Evolutionary conservation across 2,113 vertebrate species (phyloP).

Genomic region (Megaceryle torquata): DNA sequence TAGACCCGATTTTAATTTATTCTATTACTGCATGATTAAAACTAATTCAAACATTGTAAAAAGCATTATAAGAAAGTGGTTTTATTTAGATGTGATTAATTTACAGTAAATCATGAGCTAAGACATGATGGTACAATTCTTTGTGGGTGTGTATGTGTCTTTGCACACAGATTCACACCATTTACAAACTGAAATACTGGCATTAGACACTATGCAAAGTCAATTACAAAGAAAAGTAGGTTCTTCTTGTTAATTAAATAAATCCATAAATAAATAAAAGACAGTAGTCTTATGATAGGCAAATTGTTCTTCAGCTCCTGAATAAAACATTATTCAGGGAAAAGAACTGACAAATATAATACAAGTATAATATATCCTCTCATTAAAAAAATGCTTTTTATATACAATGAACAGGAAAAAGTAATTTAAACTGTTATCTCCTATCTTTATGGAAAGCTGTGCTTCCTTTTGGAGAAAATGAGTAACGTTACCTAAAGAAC

Average conservation of each 20-base stretch:
- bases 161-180: neutral
- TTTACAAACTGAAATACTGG: neutral
- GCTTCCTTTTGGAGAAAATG: neutral
- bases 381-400: neutral
- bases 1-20: neutral
- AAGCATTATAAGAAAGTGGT: neutral
- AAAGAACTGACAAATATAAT: neutral
- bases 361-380: neutral
- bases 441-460: neutral
- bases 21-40: neutral
- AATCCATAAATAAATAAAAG: constrained; percentile 27
- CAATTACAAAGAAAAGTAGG: neutral
- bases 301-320: neutral
- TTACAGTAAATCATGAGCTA: neutral
- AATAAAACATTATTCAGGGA: neutral
- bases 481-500: neutral
- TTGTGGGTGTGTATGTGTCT: neutral
- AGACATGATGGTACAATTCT: neutral
- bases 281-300: neutral
- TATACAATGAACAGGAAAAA: neutral
- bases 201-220: neutral
- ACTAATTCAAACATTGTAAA: neutral
- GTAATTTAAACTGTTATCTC: neutral
- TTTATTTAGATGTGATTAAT: neutral
- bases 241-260: constrained; percentile 24